Evolutionary conservation across 2,888 invertebrate genomes (phyloP).

Genomic region (Tachina lurida): DNA sequence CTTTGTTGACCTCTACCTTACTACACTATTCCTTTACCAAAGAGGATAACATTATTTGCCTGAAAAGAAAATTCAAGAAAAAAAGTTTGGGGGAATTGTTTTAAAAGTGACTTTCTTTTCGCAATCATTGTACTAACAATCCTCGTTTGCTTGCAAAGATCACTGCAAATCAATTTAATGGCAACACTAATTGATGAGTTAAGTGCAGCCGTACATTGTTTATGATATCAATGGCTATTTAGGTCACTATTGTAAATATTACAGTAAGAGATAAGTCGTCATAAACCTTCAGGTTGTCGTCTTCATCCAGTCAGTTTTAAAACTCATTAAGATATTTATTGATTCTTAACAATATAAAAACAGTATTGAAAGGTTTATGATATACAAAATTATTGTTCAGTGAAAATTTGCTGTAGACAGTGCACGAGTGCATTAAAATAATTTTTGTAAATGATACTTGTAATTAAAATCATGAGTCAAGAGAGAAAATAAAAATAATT

Average conservation of each 20-base stretch:
- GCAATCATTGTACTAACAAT: background rate
- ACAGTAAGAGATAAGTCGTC: conserved; percentile 15
- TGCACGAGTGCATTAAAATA: background rate
- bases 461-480: background rate
- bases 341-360: conserved; percentile 21
- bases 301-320: conserved; percentile 9
- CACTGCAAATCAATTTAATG: conserved; percentile 69
- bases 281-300: conserved; percentile 22
- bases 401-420: background rate
- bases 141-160: conserved; percentile 10
- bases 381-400: background rate
- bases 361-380: background rate
- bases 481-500: background rate
- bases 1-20: too few species aligned
- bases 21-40: too few species aligned
- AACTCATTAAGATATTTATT: conserved; percentile 45
- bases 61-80: background rate
- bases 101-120: background rate
- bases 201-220: conserved; percentile 62
- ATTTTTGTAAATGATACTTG: background rate
- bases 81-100: too few species aligned
- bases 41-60: background rate
- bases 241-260: conserved; percentile 63
- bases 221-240: conserved; percentile 66
- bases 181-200: conserved; percentile 65